Base-by-base conservation (phyloP, 2,797 vertebrate genomes). In the Calcarius lapponicus region DNA sequence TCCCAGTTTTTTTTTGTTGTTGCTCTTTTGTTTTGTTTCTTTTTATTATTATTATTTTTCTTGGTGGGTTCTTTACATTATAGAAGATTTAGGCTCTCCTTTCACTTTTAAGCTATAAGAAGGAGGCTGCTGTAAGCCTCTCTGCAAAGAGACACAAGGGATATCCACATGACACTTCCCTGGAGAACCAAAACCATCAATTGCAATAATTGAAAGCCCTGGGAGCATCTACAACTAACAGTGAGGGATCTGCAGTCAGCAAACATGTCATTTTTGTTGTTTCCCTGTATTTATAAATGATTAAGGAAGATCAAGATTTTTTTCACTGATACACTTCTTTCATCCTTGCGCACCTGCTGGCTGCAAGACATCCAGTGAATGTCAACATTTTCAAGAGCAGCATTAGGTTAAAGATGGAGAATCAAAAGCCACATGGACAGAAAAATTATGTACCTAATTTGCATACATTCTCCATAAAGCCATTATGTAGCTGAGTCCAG, bases 241-340 rank as follows among this genome's bases (percentile, higher is more conserved):
- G 50, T 31, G 50, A 89, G 66, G 19, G 69, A 78, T 58, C 69
- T 90, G 61, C 50, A 75, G 84, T 74, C 73, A 92, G 79, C 15
- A 93, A 82, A 90, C 66, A 82, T 56, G n/a, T 38, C 3, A 80
- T 80, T 93, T 88, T 75, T 80, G 57, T 89, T 80, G 58, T 83
- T 96, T 89, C 45, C 74, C 51, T 93, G 20, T 53, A 43, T 87
- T 91, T 86, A 31, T 53, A 65, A 95, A 90, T 51, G 61, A 91
- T 74, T 93, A 91, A 89, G 86, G 64, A 84, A 94, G 86, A 93
- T 72, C 45, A 79, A 79, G 69, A 36, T 8, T 29, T 60, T 84
- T 48, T 56, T 34, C 45, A 72, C 57, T 54, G 60, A 65, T 22
- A 38, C 8, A 4, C 22, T 89, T 64, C 56, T 88, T 93, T 89